phyloP scores from a whole-genome alignment of 2,888 invertebrate species.

The Leistus spinibarbis region DNA sequence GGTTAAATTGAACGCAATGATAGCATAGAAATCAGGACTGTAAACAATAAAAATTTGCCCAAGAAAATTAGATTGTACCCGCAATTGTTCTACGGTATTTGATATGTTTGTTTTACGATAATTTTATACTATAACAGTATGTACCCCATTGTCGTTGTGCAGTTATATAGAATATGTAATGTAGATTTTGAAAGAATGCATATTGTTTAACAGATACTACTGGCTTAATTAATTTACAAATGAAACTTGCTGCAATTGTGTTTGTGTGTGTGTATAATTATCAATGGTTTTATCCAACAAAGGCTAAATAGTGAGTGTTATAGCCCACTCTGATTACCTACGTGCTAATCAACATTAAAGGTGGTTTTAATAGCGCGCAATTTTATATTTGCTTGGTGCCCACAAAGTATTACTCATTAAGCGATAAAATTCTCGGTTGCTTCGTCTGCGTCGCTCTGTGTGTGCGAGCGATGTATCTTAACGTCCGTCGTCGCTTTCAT shows the following conservation, averaged over 20 bases:
- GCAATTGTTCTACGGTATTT: too few species aligned
- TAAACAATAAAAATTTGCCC: too few species aligned
- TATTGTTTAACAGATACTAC: neutral
- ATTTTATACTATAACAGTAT: neutral
- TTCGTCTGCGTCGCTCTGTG: neutral
- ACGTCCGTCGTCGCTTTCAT: neutral
- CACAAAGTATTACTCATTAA: neutral
- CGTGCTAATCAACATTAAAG: neutral
- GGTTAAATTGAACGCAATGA: too few species aligned
- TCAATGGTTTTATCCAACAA: neutral
- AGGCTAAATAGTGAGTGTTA: neutral
- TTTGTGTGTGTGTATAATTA: neutral
- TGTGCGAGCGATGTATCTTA: neutral
- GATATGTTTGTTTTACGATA: neutral
- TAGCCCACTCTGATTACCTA: neutral
- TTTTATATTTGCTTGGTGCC: neutral
- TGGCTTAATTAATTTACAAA: neutral
- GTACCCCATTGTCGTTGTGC: neutral
- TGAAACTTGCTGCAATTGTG: neutral
- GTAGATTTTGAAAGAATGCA: neutral
- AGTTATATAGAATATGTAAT: neutral
- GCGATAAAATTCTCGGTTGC: neutral
- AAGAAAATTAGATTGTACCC: too few species aligned
- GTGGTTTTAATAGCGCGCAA: neutral
- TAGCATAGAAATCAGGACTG: too few species aligned